Evolutionary conservation across 1,140 invertebrate genomes (phyloP).

Genomic region (Brachionus rubens): DNA sequence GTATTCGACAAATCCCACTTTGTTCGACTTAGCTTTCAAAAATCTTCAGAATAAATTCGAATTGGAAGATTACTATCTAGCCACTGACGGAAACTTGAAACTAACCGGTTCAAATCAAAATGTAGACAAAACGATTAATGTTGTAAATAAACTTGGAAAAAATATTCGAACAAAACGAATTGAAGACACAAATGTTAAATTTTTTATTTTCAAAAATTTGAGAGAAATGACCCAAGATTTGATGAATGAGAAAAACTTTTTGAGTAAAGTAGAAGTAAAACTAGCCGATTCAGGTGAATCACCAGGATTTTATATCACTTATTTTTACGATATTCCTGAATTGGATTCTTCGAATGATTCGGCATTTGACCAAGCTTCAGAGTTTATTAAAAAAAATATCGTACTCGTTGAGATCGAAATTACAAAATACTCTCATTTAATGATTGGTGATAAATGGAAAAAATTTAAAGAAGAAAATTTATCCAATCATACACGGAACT

Average conservation of each 20-base stretch:
- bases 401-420: background rate
- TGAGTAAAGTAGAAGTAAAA: constrained; percentile 1
- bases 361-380: background rate
- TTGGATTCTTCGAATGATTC: background rate
- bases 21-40: background rate
- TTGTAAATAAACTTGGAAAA: background rate
- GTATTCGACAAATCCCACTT: background rate
- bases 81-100: background rate
- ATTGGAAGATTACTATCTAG: background rate
- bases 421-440: background rate
- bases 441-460: constrained; percentile 20
- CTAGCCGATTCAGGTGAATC: background rate
- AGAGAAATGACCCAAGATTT: background rate
- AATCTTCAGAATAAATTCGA: background rate
- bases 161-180: background rate
- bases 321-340: background rate
- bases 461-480: constrained; percentile 1
- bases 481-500: background rate
- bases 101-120: background rate
- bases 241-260: background rate
- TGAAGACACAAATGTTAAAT: background rate
- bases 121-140: background rate
- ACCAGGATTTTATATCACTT: constrained; percentile 1
- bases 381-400: background rate
- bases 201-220: background rate